Base-by-base conservation (phyloP, 2,888 invertebrate genomes). In the Melieria picta region DNA sequence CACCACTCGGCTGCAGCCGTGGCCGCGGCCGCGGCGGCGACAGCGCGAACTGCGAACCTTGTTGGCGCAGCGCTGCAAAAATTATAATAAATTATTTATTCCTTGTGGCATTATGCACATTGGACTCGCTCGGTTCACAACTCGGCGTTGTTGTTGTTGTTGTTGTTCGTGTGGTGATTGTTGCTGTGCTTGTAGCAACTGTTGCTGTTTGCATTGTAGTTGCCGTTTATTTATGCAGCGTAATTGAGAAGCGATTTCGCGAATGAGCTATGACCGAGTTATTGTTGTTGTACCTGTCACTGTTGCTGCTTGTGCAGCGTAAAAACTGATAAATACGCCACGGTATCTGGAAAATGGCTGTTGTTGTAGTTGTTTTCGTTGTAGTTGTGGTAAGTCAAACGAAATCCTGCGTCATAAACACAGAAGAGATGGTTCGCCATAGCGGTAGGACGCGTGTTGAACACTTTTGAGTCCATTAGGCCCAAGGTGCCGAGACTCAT, bases 61-160 rank as follows among this genome's bases (percentile, higher is more conserved):
- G 30, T 30, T 30, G 30, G 30, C 30, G 30, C 30, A 30, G n/a
- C 50, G 52, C 64, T 57, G 57, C 57, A 57, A 66, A 66, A 57
- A 57, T 66, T 57, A 45, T 46, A 47, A 66, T 57, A 56, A 66
- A 66, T 66, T 57, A 66, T 57, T 64, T 66, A 57, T 66, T 57
- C 65, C 58, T 66, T 46, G 11, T 47, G 42, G 58, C 66, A 66
- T 66, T 66, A 66, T 66, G 66, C 66, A 66, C 57, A 66, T 66
- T 57, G 57, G 66, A 30, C 47, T 46, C 47, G 56, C n/a, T 47
- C 56, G 48, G 56, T 47, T 47, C 45, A 57, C 48, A 57, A n/a
- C 43, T 65, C 43, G 64, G 55, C 45, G 4, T 45, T 43, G 10
- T 42, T 55, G 52, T 45, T 43, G 10, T 42, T 55, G 52, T 55